phyloP scores from a whole-genome alignment of 2,797 vertebrate genomes.

The Sebastes itinus region DNA sequence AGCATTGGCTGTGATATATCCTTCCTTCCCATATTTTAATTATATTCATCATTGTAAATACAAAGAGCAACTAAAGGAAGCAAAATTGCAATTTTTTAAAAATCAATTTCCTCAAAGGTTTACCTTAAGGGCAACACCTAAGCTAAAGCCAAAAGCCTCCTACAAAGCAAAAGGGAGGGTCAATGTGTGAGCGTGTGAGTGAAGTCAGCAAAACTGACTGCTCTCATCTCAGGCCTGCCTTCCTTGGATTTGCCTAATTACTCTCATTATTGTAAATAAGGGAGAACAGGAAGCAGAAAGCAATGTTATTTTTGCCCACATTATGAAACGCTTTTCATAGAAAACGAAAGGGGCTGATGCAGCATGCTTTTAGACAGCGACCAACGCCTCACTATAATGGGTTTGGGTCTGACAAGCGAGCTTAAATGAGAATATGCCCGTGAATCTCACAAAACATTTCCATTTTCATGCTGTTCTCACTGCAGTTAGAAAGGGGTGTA shows the following conservation, averaged over 20 bases:
- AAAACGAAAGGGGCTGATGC: slow-evolving; percentile 48
- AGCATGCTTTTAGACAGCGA: slow-evolving; percentile 22
- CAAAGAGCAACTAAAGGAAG: not conserved
- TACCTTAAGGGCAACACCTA: slow-evolving; percentile 90
- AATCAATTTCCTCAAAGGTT: slow-evolving; percentile 58
- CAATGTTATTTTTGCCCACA: slow-evolving; percentile 45
- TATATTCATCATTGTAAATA: not conserved
- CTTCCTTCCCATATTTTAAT: not conserved
- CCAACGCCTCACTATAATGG: slow-evolving; percentile 11
- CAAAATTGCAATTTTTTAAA: not conserved
- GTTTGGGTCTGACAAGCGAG: slow-evolving; percentile 15
- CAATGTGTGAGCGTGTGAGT: slow-evolving; percentile 31
- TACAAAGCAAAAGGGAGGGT: slow-evolving; percentile 89
- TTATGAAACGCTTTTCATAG: slow-evolving; percentile 50
- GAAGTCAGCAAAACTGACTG: slow-evolving; percentile 42
- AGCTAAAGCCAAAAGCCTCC: slow-evolving; percentile 83
- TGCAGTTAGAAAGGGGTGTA: not conserved
- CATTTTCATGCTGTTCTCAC: not conserved
- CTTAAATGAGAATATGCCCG: slow-evolving; percentile 17
- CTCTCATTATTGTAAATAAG: slow-evolving; percentile 49
- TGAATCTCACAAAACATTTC: slow-evolving; percentile 10
- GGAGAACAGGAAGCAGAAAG: slow-evolving; percentile 24
- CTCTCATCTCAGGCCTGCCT: slow-evolving; percentile 27
- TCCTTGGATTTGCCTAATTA: slow-evolving; percentile 50
- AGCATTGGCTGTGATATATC: not conserved